Conservation (phyloP, 2,888 invertebrate genomes). For the Epistrophe eligans region DNA sequence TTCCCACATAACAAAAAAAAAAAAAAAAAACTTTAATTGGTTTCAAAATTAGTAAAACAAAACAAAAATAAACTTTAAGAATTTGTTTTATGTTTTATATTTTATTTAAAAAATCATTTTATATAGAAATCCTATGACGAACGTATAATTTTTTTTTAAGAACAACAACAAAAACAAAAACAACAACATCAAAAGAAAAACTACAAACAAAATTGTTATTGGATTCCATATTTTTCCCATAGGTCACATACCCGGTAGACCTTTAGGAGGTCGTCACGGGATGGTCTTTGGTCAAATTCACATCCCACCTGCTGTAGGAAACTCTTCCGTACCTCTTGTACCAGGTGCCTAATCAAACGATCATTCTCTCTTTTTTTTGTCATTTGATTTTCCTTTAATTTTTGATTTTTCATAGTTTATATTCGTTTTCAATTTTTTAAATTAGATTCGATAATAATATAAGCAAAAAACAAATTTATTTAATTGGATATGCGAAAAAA, state of each 20-base stretch:
- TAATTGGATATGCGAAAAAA: slow-evolving; percentile 63
- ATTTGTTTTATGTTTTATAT: slow-evolving; percentile 40
- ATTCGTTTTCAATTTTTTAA: slow-evolving; percentile 25
- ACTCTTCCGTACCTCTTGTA: slow-evolving; percentile 85
- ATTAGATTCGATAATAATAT: slow-evolving; percentile 50
- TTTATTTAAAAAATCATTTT: slow-evolving; percentile 31
- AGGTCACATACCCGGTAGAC: slow-evolving; percentile 88
- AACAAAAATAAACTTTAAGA: background rate
- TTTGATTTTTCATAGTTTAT: slow-evolving; percentile 28
- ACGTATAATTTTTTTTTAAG: slow-evolving; percentile 29
- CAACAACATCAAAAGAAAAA: slow-evolving; percentile 44
- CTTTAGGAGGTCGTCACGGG: slow-evolving; percentile 87
- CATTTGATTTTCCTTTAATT: slow-evolving; percentile 41
- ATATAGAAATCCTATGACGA: slow-evolving; percentile 22
- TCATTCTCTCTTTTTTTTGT: slow-evolving; percentile 70
- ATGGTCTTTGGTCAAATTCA: slow-evolving; percentile 87
- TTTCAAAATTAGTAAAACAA: slow-evolving; percentile 67
- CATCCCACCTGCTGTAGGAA: slow-evolving; percentile 84
- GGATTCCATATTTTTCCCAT: slow-evolving; percentile 78
- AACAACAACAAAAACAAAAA: slow-evolving; percentile 22
- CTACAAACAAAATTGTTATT: slow-evolving; percentile 62
- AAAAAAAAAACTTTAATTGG: slow-evolving; percentile 52
- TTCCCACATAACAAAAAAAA: slow-evolving; percentile 25
- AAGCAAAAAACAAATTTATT: slow-evolving; percentile 42
- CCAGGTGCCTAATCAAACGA: slow-evolving; percentile 84